Evolutionary conservation across 2,888 invertebrate genomes (phyloP), one percentile per base, ranked within the genome.

Genomic region (Galeruca laticollis): DNA sequence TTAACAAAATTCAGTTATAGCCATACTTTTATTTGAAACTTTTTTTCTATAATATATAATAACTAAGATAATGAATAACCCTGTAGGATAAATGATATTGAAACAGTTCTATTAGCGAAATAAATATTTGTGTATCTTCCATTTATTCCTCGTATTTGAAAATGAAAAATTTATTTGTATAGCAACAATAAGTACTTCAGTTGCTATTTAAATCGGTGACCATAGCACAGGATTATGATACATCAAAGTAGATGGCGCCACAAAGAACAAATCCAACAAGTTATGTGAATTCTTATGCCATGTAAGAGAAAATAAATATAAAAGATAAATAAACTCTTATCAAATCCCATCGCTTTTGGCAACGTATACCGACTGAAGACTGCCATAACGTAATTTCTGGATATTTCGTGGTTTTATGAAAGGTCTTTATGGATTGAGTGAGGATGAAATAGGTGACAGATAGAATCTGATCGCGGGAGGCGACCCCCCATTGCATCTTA

Each of bases 401-500:
- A 65, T 67, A 63, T 67, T 67, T 67, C 65, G 70, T 67, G 65
- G 65, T 65, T 65, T 67, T 60, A 65, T 63, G 0, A 59, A 66
- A 70, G 62, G 49, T 57, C 66, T 68, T 66, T 69, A 72, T 56
- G 61, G 66, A 56, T 69, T 62, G 57, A 59, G 43, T 70, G 68
- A 74, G 68, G 60, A 75, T 75, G 71, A 75, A 71, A 75, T 72
- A 75, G 69, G 69, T 73, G 75, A 73, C 75, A 71, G 69, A 63
- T 69, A 54, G 66, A 61, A 69, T 71, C 63, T 59, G 71, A 73
- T 75, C 59, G 71, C 75, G 59, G 72, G 73, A 70, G 68, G 70
- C 59, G 75, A 71, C 75, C 75, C 71, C 73, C 72, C 73, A 66
- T 52, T 60, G 67, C 33, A 67, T 65, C 67, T 66, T 65, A 75